Evolutionary conservation across 2,888 invertebrate genomes (phyloP).

Genomic region (Caenorhabditis afra): DNA sequence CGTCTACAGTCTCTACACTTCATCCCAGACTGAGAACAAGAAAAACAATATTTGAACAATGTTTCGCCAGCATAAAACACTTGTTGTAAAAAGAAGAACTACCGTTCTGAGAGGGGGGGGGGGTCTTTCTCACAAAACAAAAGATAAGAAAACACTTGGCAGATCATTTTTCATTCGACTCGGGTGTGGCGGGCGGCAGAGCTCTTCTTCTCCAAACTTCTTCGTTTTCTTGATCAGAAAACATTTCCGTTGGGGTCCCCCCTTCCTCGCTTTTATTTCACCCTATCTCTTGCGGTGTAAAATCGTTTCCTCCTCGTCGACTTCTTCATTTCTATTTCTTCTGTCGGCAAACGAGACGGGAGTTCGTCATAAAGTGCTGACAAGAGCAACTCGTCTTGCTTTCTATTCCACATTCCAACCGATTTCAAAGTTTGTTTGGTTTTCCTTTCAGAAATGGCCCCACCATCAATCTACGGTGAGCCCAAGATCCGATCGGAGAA

Average conservation of each 20-base stretch:
- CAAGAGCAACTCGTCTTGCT: neutral
- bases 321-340: neutral
- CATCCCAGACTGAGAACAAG: neutral
- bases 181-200: neutral
- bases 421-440: neutral
- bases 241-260: neutral
- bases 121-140: neutral
- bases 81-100: conserved; percentile 8
- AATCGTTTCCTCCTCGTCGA: neutral
- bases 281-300: conserved; percentile 28
- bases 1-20: conserved; percentile 7
- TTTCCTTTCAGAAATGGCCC: conserved; percentile 72
- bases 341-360: conserved; percentile 4
- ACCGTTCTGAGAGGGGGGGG: conserved; percentile 20
- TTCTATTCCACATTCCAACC: neutral
- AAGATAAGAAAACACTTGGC: conserved; percentile 51
- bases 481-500: conserved; percentile 78
- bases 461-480: conserved; percentile 79
- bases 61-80: conserved; percentile 11
- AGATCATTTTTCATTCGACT: conserved; percentile 48
- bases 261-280: neutral
- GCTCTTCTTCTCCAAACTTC: neutral
- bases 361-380: conserved; percentile 8
- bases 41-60: conserved; percentile 36
- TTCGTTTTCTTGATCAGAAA: conserved; percentile 15